Conservation (phyloP, 2,888 invertebrate genomes). For the Cataglyphis cursor region DNA sequence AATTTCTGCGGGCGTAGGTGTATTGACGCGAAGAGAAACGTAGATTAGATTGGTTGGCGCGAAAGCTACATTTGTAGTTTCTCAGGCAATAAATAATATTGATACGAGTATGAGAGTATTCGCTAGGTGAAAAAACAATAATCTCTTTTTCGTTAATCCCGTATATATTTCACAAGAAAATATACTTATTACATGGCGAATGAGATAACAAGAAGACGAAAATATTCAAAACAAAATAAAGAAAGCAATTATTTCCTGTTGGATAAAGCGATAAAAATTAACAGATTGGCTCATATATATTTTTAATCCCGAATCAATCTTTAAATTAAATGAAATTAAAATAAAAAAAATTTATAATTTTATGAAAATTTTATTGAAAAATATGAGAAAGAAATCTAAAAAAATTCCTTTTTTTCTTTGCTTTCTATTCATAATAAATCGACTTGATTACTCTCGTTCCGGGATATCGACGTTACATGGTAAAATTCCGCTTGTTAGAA, state of each 20-base stretch:
- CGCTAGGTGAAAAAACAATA: not conserved
- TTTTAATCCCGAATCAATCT: not conserved
- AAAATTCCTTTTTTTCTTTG: not conserved
- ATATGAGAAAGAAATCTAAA: not conserved
- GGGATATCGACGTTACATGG: not conserved
- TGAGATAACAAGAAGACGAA: not conserved
- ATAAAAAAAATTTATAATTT: not conserved
- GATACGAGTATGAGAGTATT: constrained; percentile 4
- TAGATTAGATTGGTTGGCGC: constrained; percentile 74
- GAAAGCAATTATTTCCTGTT: not conserved
- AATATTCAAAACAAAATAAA: not conserved
- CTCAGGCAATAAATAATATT: constrained; percentile 29
- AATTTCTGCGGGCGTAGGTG: constrained; percentile 73
- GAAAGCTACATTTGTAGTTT: constrained; percentile 56
- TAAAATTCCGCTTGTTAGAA: not conserved
- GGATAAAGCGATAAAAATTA: not conserved
- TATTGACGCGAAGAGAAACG: constrained; percentile 62
- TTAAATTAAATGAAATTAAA: not conserved
- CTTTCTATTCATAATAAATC: not conserved
- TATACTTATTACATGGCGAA: not conserved
- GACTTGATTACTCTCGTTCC: not conserved
- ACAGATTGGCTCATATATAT: not conserved
- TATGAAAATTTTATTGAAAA: not conserved
- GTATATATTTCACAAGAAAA: not conserved
- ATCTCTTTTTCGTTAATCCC: not conserved